These are phyloP conservation scores for Drosophila neocordata DNA, from an alignment of 1,140 invertebrate genomes.

Conservation along the genomic window DNA sequence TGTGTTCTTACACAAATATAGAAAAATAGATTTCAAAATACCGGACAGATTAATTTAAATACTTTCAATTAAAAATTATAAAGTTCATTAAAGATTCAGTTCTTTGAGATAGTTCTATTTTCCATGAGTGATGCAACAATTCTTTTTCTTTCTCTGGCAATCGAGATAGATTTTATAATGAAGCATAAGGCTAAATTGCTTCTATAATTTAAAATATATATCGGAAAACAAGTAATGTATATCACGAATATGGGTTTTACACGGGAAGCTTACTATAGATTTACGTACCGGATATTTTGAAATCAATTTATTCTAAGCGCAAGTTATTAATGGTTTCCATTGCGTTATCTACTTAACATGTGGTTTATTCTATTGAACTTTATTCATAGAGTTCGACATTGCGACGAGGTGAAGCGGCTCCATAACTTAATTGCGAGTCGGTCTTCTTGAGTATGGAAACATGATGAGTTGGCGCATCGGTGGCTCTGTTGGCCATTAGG, in stretches of 20 bases:
- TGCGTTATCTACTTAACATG: conserved; percentile 23
- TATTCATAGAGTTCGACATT: conserved; percentile 78
- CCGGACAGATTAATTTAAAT: neutral
- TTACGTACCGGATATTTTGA: neutral
- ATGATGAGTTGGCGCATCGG: conserved; percentile 76
- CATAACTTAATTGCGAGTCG: conserved; percentile 75
- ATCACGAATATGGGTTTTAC: neutral
- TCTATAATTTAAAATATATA: too few relatives aligned
- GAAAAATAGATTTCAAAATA: conserved; percentile 8
- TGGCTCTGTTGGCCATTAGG: conserved; percentile 69
- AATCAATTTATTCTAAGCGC: conserved; percentile 4
- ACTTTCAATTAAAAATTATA: conserved; percentile 1
- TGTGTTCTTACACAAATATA: neutral
- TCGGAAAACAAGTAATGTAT: neutral
- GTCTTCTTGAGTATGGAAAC: conserved; percentile 82
- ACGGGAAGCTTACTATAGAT: neutral
- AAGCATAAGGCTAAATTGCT: too few relatives aligned
- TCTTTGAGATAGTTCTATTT: neutral
- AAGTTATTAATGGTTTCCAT: neutral
- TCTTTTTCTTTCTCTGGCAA: neutral
- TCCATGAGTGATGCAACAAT: too few relatives aligned
- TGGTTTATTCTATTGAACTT: neutral
- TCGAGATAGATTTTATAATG: neutral
- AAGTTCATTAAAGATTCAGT: neutral
- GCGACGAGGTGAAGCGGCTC: conserved; percentile 64